Conservation (phyloP, 2,888 invertebrate species). For the Vanessa cardui region DNA sequence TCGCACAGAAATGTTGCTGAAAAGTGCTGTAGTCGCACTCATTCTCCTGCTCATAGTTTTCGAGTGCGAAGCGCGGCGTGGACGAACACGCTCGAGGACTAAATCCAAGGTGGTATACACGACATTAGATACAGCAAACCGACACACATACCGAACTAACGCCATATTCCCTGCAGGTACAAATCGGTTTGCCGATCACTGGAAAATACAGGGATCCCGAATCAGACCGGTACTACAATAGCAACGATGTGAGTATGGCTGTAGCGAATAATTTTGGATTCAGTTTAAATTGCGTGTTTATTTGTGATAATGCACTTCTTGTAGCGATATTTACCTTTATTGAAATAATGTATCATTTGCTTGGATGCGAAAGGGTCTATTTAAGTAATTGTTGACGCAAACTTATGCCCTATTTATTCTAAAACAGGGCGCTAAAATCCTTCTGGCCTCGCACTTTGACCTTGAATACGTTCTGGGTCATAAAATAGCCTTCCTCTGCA, state of each 20-base stretch:
- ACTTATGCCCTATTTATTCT: conserved; percentile 1
- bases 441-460: conserved; percentile 95
- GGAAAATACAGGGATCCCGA: conserved; percentile 95
- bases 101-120: conserved; percentile 85
- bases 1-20: conserved; percentile 55
- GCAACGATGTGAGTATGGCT: conserved; percentile 87
- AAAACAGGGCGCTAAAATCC: conserved; percentile 93
- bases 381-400: neutral
- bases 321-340: neutral
- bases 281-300: neutral
- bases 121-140: neutral
- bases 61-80: conserved; percentile 83
- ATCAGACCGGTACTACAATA: conserved; percentile 95
- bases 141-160: neutral
- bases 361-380: neutral
- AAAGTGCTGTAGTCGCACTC: conserved; percentile 41
- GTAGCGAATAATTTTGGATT: neutral
- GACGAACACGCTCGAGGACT: conserved; percentile 87
- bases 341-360: neutral
- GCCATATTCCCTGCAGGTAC: conserved; percentile 77
- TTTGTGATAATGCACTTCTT: neutral
- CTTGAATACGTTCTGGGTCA: conserved; percentile 96
- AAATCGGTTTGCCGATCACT: conserved; percentile 93
- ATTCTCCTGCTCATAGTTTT: conserved; percentile 48
- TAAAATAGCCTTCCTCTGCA: conserved; percentile 96